phyloP scores from a whole-genome alignment of 2,113 vertebrate genomes.

The Terrapene triunguis region DNA sequence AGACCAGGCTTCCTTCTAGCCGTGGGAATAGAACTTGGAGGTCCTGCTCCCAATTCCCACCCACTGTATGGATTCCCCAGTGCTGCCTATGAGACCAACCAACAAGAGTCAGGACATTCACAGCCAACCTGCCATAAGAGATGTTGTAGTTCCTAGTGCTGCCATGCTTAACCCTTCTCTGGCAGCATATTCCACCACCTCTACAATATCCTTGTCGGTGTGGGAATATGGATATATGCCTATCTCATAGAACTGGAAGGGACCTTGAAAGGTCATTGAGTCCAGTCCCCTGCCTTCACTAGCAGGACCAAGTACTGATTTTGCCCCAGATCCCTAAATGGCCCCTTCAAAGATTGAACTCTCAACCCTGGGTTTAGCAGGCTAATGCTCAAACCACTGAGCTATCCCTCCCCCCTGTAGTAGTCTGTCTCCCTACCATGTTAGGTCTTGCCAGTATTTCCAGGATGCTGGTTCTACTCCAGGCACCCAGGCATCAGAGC shows the following conservation, averaged over 20 bases:
- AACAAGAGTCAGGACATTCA: neutral
- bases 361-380: no score
- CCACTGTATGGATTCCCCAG: neutral
- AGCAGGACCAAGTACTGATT: no score
- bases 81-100: neutral
- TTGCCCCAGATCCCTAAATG: no score
- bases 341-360: no score
- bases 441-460: neutral
- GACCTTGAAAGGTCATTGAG: no score
- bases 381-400: no score
- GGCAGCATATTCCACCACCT: neutral
- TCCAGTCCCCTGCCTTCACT: no score
- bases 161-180: neutral
- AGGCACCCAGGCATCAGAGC: neutral
- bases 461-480: neutral
- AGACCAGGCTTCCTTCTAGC: neutral
- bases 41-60: neutral
- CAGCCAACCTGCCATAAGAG: neutral
- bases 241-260: no score
- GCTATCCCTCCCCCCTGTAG: no score
- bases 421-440: neutral
- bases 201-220: accelerated
- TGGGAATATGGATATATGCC: neutral
- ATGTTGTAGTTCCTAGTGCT: neutral
- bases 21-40: neutral